Base-by-base conservation (phyloP, 92 coral and sea anemone species). In the Micromussa lordhowensis region DNA sequence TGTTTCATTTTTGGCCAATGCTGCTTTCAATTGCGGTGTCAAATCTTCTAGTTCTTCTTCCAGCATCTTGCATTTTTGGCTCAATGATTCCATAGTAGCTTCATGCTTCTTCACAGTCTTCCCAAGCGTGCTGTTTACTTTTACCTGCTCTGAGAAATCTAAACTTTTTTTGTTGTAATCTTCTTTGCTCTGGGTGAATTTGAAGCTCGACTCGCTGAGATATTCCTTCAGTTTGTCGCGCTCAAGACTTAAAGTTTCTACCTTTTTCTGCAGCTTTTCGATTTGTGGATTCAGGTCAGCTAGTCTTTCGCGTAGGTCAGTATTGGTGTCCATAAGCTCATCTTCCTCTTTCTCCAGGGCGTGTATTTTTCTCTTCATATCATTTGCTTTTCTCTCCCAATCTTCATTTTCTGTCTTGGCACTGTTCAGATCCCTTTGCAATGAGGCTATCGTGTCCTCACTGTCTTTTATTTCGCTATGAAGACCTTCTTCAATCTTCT, bases 51-150 rank as follows among this genome's bases (percentile, higher is more conserved):
- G 66, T 53, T 91, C 88, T 17, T 91, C 88, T 22, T 94, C 98
- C 48, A 87, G 88, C 53, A 81, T 91, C 68, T 93, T 90, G 55
- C 93, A 93, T 72, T 90, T 91, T 54, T 85, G 72, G 54, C 49
- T 69, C 75, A 92, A 83, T n/a, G 91, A 91, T 32, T 91, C 95
- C 28, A 92, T 24, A 10, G 79, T 84, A 5, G 82, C 86, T 82
- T 94, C 95, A 84, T 95, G 98, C 83, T 90, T 94, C 91, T 85
- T 90, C 21, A 92, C 95, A 4, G 93, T 76, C 84, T 92, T 95
- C 75, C 94, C 94, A 58, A 95, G 96, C 38, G 95, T 92, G 71
- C 82, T 79, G 63, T 94, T 95, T 12, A 94, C 94, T 85, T 95
- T 95, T 48, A 91, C 90, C 90, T 95, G 96, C 69, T 94, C 97